Evolutionary conservation across 2,113 vertebrate species (phyloP), one percentile per base, ranked within the genome.

Genomic region (Plotosus lineatus): DNA sequence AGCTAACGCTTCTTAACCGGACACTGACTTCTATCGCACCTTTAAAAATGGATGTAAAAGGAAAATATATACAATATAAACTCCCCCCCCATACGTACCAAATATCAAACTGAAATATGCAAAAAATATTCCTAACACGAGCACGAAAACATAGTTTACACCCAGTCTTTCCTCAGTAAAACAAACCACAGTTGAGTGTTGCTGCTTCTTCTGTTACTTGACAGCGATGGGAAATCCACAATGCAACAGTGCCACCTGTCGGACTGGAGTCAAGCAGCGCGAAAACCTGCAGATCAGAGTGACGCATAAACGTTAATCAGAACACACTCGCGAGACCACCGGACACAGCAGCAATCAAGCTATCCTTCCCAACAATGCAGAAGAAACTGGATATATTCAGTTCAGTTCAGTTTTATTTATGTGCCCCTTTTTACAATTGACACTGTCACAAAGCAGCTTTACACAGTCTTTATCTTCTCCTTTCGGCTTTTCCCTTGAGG

Each of bases 21-120:
- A 4, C 53, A 76, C 78, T 63, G 36, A 15, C 73, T 74, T 79
- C 31, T 36, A 17, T 66, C 40, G 75, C 15, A 74, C 19, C 58
- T 81, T 68, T 11, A 40, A 68, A 66, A 28, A 55, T 42, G 0
- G 15, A 5, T 11, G 12, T 5, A 40, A 58, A 15, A 65, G 26
- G 42, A 36, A 79, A 6, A 15, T 50, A 56, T 4, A 53, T 33
- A 3, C 21, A 1, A 55, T 36, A 38, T 50, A 65, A n/a, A n/a
- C n/a, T n/a, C n/a, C 38, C 2, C 2, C 9, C 36, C 17, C 8
- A 46, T 26, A 53, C 61, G 44, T 55, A 21, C 36, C 36, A 19
- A 19, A 40, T 10, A 58, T 10, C 28, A 21, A 15, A 46, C 14
- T 38, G 6, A 69, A 78, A 78, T 56, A 11, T 31, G 10, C 3